Conservation (phyloP, 2,888 invertebrate genomes). For the Xanthostigma xanthostigma region DNA sequence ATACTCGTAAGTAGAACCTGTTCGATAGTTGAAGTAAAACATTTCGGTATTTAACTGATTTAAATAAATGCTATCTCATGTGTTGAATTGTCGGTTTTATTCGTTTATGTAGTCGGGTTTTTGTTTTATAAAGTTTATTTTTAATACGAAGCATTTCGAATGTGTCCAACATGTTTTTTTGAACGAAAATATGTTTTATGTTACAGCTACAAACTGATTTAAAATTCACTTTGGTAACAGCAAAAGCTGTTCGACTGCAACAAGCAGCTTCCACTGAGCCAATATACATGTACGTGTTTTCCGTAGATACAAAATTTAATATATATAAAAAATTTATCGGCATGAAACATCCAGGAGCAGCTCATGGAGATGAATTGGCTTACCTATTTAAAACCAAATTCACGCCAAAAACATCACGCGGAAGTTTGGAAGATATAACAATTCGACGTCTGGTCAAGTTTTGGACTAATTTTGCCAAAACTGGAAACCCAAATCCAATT, state of each 20-base stretch:
- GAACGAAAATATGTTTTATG: neutral
- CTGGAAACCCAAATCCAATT: slow-evolving; percentile 17
- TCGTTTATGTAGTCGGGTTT: no score
- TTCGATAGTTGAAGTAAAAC: neutral
- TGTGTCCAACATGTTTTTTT: neutral
- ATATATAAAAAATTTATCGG: slow-evolving; percentile 16
- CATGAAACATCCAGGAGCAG: slow-evolving; percentile 14
- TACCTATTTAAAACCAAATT: slow-evolving; percentile 19
- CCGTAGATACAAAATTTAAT: slow-evolving; percentile 18
- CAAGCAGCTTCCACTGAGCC: slow-evolving; percentile 12
- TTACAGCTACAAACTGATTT: slow-evolving; percentile 4
- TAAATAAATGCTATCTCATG: no score
- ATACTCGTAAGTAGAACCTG: no score
- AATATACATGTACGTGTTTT: slow-evolving; percentile 21
- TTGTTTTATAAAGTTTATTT: neutral
- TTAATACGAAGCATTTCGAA: neutral
- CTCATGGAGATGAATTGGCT: slow-evolving; percentile 22
- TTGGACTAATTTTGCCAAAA: slow-evolving; percentile 24
- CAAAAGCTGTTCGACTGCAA: slow-evolving; percentile 8
- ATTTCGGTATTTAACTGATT: neutral
- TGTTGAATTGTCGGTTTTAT: no score
- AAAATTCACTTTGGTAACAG: neutral
- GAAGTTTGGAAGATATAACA: slow-evolving; percentile 17
- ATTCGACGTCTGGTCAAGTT: slow-evolving; percentile 20
- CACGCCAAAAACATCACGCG: slow-evolving; percentile 10